A percentile compares a stretch with the other conserved stretches of the same genome.
Evolutionary conservation across 1,140 invertebrate genomes (phyloP).

Genomic region (Drosophila nigromelanica): DNA sequence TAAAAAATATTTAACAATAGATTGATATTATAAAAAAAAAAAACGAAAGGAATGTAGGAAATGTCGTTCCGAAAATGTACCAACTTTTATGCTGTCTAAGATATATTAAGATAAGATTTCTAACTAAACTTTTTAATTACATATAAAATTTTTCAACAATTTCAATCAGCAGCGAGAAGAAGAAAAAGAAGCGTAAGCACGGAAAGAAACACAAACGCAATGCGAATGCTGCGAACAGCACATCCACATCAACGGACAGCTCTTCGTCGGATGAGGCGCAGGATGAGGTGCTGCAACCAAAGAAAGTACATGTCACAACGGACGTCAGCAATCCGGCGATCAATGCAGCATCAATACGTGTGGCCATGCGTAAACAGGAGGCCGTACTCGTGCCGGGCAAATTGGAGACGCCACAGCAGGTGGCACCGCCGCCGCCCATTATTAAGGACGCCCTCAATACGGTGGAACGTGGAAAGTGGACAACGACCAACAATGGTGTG

Average conservation of each 20-base stretch:
- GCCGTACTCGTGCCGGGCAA: conserved; percentile 56
- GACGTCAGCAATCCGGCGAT: conserved; percentile 80
- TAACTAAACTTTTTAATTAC: too few relatives aligned
- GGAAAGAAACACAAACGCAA: conserved; percentile 85
- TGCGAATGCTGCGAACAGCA: conserved; percentile 71
- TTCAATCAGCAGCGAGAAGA: conserved; percentile 72
- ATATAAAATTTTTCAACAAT: too few relatives aligned
- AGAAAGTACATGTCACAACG: conserved; percentile 40
- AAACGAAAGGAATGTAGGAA: too few relatives aligned
- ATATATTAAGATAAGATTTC: too few relatives aligned
- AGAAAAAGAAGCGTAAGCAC: conserved; percentile 86
- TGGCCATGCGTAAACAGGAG: conserved; percentile 88
- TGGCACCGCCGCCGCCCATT: conserved; percentile 55
- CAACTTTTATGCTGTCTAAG: too few relatives aligned
- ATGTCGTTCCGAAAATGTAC: too few relatives aligned
- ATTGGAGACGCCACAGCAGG: conserved; percentile 46
- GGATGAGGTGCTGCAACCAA: conserved; percentile 80
- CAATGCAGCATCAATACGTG: conserved; percentile 87
- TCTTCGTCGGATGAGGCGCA: conserved; percentile 84
- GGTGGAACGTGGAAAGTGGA: conserved; percentile 81
- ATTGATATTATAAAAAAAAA: too few relatives aligned
- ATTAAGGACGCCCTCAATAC: conserved; percentile 54
- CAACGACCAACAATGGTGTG: conserved; percentile 24
- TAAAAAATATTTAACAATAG: too few relatives aligned
- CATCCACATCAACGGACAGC: conserved; percentile 65